These are phyloP conservation scores for Rhinophrynus dorsalis DNA, from an alignment of 2,797 vertebrate genomes.

Conservation along the genomic window DNA sequence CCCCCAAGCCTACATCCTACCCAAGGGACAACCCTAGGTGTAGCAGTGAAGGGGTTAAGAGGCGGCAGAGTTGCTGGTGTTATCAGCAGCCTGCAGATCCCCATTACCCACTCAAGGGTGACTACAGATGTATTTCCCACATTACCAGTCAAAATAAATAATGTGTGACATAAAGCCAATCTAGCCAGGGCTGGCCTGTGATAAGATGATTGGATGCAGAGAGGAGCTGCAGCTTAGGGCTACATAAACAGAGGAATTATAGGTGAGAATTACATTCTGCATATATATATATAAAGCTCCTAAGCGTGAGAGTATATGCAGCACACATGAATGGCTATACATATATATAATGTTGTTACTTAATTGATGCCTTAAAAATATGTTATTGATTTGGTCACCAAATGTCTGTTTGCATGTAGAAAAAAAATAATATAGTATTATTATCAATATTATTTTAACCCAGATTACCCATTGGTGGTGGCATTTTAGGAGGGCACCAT, in stretches of 20 bases:
- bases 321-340: rapidly evolving
- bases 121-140: constrained; percentile 42
- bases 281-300: rapidly evolving
- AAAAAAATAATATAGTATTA: no score
- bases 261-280: constrained; percentile 4
- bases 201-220: constrained; percentile 47
- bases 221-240: constrained; percentile 26
- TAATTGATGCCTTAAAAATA: no score
- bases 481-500: no score
- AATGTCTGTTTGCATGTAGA: no score
- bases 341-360: no score
- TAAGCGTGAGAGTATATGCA: rapidly evolving
- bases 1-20: background rate
- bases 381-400: no score
- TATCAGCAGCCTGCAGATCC: constrained; percentile 47
- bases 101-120: constrained; percentile 31
- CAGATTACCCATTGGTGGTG: no score
- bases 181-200: constrained; percentile 24
- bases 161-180: constrained; percentile 42
- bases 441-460: no score
- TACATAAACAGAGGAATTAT: constrained; percentile 26
- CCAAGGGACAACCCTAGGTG: background rate
- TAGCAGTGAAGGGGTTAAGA: constrained; percentile 25
- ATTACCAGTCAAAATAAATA: constrained; percentile 43
- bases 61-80: constrained; percentile 21